Conservation (phyloP, 1,140 invertebrate species). For the Tetragnatha versicolor region DNA sequence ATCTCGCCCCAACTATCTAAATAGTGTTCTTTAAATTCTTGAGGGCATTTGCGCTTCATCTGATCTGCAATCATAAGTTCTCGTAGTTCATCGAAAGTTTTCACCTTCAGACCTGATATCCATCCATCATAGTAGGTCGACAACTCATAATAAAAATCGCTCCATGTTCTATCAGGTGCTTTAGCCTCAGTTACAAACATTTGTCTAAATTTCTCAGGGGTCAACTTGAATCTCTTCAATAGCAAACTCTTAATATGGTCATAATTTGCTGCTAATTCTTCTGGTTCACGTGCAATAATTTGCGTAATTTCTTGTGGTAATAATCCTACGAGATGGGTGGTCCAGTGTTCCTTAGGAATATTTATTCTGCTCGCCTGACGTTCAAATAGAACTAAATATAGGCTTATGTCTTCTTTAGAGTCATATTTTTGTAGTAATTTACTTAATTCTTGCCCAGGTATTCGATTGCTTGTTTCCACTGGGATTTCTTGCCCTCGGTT, state of each 20-base stretch:
- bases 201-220: not conserved
- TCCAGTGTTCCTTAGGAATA: not conserved
- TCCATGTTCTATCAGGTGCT: not conserved
- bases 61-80: not conserved
- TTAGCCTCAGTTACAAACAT: not conserved
- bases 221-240: constrained; percentile 9
- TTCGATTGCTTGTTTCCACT: not conserved
- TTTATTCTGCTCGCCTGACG: not conserved
- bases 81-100: not conserved
- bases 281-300: not conserved
- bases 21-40: too few species aligned
- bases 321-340: not conserved
- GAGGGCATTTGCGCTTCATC: not conserved
- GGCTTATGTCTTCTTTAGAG: not conserved
- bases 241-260: not conserved
- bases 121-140: not conserved
- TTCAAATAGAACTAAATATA: not conserved
- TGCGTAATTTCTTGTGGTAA: not conserved
- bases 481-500: not conserved
- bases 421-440: not conserved
- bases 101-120: not conserved
- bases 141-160: not conserved
- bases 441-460: not conserved
- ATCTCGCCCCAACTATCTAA: too few species aligned
- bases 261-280: not conserved